Evolutionary conservation across 1,140 invertebrate species (phyloP).

Genomic region (Diplogasteroides magnus): DNA sequence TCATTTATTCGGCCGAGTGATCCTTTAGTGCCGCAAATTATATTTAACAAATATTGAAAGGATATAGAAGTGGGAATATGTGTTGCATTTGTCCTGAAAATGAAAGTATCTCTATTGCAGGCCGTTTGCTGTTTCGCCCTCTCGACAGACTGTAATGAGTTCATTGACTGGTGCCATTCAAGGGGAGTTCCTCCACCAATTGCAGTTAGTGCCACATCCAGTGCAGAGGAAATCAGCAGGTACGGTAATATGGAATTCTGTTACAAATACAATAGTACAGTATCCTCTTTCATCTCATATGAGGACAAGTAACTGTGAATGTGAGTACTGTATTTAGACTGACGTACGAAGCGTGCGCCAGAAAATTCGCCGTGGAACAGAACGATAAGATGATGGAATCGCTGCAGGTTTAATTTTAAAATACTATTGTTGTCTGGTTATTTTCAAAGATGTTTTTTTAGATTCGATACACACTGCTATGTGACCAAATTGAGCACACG

Average conservation of each 20-base stretch:
- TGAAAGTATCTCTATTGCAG: no score
- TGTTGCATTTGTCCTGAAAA: no score
- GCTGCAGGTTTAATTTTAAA: background rate
- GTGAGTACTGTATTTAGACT: background rate
- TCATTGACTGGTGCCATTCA: conserved; percentile 14
- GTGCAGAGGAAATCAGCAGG: conserved; percentile 10
- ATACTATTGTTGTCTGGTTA: background rate
- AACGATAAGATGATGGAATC: background rate
- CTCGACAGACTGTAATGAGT: conserved; percentile 22
- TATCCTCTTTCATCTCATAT: no score
- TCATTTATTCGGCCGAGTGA: no score
- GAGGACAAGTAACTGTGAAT: background rate
- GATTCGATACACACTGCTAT: background rate
- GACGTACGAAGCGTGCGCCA: background rate
- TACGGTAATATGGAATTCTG: no score
- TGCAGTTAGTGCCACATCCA: background rate
- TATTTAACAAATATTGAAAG: no score
- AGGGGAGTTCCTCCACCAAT: conserved; percentile 8
- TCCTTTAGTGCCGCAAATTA: no score
- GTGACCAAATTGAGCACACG: background rate
- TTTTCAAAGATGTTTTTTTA: background rate
- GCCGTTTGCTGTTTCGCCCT: background rate
- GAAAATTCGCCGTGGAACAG: background rate
- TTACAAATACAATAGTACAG: no score
- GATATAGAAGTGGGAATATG: no score